phyloP scores from a whole-genome alignment of 2,113 vertebrate species.

The Candoia aspera region DNA sequence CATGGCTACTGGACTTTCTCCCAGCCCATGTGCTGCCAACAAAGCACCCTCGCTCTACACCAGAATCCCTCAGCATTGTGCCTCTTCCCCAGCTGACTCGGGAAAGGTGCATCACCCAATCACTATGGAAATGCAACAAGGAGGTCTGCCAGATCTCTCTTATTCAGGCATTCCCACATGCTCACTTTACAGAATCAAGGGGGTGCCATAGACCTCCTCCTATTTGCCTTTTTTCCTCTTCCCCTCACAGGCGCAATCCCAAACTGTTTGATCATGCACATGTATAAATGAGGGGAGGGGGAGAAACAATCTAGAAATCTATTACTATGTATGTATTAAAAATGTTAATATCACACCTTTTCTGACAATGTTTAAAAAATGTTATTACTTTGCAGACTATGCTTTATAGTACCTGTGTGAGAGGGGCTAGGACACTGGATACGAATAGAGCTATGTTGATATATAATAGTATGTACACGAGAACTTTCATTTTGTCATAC shows the following conservation, averaged over 20 bases:
- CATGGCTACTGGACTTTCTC: slow-evolving; percentile 57
- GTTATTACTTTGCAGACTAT: slow-evolving; percentile 80
- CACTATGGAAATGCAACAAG: slow-evolving; percentile 46
- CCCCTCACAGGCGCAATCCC: slow-evolving; percentile 59
- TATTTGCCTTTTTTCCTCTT: slow-evolving; percentile 45
- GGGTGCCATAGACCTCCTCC: slow-evolving; percentile 22
- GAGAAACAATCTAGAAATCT: slow-evolving; percentile 70
- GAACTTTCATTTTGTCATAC: slow-evolving; percentile 77
- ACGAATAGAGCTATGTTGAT: slow-evolving; percentile 82
- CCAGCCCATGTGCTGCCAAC: neutral
- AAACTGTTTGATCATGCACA: slow-evolving; percentile 67
- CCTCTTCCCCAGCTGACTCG: slow-evolving; percentile 59
- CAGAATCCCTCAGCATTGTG: slow-evolving; percentile 73
- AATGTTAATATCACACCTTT: slow-evolving; percentile 82
- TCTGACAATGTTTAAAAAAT: slow-evolving; percentile 64
- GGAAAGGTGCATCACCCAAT: slow-evolving; percentile 56
- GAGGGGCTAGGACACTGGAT: slow-evolving; percentile 86
- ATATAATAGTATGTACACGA: slow-evolving; percentile 80
- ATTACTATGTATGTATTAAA: slow-evolving; percentile 76
- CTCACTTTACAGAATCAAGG: slow-evolving; percentile 52
- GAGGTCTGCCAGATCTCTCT: slow-evolving; percentile 49
- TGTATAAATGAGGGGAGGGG: slow-evolving; percentile 65
- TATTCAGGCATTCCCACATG: slow-evolving; percentile 55
- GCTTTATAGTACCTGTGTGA: slow-evolving; percentile 86
- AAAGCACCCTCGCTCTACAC: slow-evolving; percentile 45